Evolutionary conservation across 2,113 vertebrate genomes (phyloP).

Genomic region (Callithrix jacchus): DNA sequence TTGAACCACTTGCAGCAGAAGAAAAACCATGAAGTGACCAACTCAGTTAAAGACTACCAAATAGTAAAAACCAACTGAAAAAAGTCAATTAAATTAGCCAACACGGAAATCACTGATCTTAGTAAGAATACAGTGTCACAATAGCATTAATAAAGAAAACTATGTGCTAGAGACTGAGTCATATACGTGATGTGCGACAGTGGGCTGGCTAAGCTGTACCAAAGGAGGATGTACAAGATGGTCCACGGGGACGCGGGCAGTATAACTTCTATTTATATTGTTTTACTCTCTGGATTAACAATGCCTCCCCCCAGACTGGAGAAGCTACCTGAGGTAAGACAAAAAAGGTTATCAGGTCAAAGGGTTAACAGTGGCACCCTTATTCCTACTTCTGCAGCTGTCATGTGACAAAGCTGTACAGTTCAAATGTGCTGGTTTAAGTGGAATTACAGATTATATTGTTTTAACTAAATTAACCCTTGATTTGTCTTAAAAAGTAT

Average conservation of each 20-base stretch:
- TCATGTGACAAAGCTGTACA: not conserved
- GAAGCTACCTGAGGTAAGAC: not conserved
- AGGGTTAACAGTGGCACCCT: not conserved
- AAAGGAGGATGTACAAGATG: not conserved
- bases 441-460: not conserved
- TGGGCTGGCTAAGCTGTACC: not conserved
- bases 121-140: not conserved
- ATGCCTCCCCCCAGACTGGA: not conserved
- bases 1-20: not conserved
- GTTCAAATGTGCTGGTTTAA: not conserved
- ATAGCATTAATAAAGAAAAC: not conserved
- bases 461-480: not conserved
- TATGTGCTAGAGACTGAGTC: not conserved
- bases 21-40: not conserved
- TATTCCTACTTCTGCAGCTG: not conserved
- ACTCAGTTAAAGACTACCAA: not conserved
- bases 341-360: not conserved
- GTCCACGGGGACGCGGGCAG: not conserved
- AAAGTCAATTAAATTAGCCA: not conserved
- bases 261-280: not conserved
- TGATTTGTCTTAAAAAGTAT: not conserved
- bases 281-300: not conserved
- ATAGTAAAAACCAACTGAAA: not conserved
- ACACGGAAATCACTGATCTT: not conserved
- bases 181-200: not conserved